phyloP scores from a whole-genome alignment of 2,888 invertebrate species.

The Punctoribates punctum region DNA sequence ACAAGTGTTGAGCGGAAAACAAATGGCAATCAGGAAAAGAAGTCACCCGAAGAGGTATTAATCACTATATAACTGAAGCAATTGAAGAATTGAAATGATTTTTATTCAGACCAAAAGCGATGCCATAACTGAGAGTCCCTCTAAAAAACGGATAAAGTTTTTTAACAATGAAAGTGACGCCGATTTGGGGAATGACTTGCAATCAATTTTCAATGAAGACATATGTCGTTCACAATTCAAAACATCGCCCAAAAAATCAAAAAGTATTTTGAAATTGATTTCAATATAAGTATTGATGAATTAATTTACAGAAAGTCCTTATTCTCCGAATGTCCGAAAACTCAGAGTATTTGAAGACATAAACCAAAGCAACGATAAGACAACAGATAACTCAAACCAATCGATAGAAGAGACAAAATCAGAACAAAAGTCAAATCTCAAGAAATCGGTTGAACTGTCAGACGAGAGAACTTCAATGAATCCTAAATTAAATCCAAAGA shows the following conservation, averaged over 20 bases:
- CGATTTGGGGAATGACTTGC: not conserved
- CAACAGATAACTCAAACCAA: not conserved
- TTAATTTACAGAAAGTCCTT: conserved; percentile 44
- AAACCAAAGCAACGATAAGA: not conserved
- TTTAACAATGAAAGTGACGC: not conserved
- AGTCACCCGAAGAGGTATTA: not conserved
- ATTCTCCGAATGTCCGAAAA: not conserved
- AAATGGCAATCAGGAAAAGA: not conserved
- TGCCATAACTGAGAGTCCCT: not conserved
- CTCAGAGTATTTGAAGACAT: not conserved
- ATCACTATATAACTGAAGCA: not conserved
- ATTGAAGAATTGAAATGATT: not conserved
- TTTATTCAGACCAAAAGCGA: not conserved
- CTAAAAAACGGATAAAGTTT: not conserved
- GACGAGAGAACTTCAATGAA: not conserved
- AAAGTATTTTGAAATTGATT: conserved; percentile 7
- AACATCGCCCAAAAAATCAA: conserved; percentile 12
- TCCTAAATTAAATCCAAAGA: conserved; percentile 20
- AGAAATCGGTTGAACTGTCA: conserved; percentile 29
- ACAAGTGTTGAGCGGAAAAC: not conserved
- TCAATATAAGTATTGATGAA: conserved; percentile 39
- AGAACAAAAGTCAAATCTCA: conserved; percentile 29
- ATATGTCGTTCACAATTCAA: not conserved
- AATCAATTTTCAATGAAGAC: not conserved
- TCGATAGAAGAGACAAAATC: not conserved